Percentiles rank a stretch among this genome's conserved stretches.
These are phyloP conservation scores for Apostichopus parvimensis DNA, from an alignment of 35 echinoderm and acorn worm genomes.

Conservation along the genomic window DNA sequence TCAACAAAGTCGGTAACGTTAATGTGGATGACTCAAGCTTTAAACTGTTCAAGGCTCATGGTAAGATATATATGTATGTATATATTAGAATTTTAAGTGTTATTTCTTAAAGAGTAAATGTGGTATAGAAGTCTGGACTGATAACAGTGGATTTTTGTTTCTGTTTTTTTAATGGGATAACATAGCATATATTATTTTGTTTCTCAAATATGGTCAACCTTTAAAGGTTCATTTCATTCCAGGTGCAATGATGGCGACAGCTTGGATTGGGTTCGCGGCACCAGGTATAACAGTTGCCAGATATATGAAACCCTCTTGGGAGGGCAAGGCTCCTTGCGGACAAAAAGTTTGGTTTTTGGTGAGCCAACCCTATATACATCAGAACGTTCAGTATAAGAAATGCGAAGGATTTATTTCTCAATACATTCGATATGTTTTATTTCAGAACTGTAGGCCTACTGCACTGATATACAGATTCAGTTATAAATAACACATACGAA, in stretches of 20 bases:
- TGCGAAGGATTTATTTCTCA: no score
- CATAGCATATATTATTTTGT: no score
- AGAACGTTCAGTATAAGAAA: no score
- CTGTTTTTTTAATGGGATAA: no score
- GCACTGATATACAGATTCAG: no score
- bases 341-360: slow-evolving; percentile 85
- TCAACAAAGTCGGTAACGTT: slow-evolving; percentile 15
- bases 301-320: slow-evolving; percentile 82
- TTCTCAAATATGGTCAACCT: no score
- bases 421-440: background rate
- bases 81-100: no score
- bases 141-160: no score
- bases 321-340: slow-evolving; percentile 66
- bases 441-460: background rate
- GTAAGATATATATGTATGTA: background rate
- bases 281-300: slow-evolving; percentile 78
- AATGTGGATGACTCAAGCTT: background rate
- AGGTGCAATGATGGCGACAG: slow-evolving; percentile 79
- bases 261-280: slow-evolving; percentile 81
- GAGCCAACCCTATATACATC: slow-evolving; percentile 30
- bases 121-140: no score
- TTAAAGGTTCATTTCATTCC: background rate
- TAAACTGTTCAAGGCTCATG: slow-evolving; percentile 21
- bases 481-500: no score
- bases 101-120: no score